Conservation (phyloP, 2,113 vertebrate genomes). For the Loxodonta africana region DNA sequence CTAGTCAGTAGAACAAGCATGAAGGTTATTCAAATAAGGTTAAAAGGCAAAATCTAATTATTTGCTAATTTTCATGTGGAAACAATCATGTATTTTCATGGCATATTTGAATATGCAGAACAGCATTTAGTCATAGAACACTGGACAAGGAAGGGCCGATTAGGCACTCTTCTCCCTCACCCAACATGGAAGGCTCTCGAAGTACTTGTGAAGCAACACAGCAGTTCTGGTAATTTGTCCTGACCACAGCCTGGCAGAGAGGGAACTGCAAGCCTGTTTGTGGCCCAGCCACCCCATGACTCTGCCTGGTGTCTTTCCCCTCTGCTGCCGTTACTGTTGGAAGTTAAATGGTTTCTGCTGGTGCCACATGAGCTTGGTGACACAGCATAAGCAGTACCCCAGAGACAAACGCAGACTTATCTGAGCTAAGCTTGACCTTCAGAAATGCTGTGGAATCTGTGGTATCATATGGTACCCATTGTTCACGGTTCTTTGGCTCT, state of each 20-base stretch:
- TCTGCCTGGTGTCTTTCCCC: not conserved
- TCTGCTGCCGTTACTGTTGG: not conserved
- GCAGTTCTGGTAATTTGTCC: not conserved
- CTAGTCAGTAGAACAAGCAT: not conserved
- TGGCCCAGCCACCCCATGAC: not conserved
- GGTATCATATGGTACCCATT: not conserved
- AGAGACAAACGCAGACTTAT: not conserved
- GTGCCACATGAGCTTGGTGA: not conserved
- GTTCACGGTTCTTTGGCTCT: not conserved
- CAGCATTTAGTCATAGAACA: not conserved
- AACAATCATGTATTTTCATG: not conserved
- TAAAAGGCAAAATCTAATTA: constrained; percentile 4
- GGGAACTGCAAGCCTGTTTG: too few species aligned
- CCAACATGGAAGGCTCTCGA: rapidly evolving
- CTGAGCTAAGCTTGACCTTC: not conserved
- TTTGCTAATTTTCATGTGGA: not conserved
- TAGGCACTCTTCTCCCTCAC: too few species aligned
- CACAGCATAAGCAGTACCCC: not conserved
- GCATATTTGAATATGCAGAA: not conserved
- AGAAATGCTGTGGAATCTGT: not conserved
- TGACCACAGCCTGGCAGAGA: not conserved
- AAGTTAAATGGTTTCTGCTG: not conserved
- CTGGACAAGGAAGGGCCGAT: not conserved
- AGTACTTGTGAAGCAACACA: rapidly evolving
- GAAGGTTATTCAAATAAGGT: not conserved